Evolutionary conservation across 2,113 vertebrate genomes (phyloP).

Genomic region (Pristiophorus japonicus): DNA sequence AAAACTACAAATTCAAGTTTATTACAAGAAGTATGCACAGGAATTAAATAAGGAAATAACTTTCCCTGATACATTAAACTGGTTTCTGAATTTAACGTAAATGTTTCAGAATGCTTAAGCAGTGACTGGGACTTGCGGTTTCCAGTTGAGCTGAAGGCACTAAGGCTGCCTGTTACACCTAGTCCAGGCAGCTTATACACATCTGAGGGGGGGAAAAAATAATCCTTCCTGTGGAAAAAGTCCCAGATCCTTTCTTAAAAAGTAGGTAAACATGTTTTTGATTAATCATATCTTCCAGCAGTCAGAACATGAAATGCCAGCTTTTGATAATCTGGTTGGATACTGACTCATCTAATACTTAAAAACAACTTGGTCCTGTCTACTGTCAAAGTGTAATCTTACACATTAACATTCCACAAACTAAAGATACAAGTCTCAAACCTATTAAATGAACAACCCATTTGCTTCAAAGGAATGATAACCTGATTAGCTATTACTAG

Average conservation of each 20-base stretch:
- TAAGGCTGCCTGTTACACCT: background rate
- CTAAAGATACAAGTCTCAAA: too few relatives aligned
- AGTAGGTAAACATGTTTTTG: background rate
- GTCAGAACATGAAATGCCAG: background rate
- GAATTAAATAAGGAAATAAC: background rate
- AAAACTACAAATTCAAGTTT: background rate
- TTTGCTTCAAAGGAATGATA: too few relatives aligned
- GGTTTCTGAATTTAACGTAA: background rate
- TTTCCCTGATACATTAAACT: background rate
- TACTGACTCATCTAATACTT: background rate
- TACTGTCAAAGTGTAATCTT: too few relatives aligned
- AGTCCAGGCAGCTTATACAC: background rate
- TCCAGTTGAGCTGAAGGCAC: background rate
- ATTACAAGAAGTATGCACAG: background rate
- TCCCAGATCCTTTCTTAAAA: background rate
- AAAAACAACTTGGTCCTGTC: too few relatives aligned
- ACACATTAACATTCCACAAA: too few relatives aligned
- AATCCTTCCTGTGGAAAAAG: background rate
- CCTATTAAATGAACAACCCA: too few relatives aligned
- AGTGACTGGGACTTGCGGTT: background rate
- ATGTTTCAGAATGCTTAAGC: background rate
- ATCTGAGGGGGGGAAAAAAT: too few relatives aligned
- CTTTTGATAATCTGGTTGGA: background rate
- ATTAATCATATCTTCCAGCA: background rate
- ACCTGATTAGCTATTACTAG: too few relatives aligned